phyloP scores from a whole-genome alignment of 2,797 vertebrate species.

The Xiphophorus birchmanni region DNA sequence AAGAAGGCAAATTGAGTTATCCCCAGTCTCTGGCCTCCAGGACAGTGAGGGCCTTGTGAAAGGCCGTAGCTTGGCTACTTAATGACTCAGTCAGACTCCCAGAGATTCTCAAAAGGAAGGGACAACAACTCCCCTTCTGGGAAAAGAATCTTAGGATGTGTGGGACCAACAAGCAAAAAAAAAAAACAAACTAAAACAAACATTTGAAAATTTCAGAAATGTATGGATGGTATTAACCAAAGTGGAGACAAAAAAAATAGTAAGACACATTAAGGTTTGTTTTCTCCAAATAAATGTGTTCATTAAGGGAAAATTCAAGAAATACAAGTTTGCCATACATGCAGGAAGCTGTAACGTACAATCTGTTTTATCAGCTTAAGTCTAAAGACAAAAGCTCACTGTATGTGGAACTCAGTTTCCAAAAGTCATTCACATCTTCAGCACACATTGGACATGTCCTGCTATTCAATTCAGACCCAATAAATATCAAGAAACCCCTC shows the following conservation, averaged over 20 bases:
- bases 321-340: neutral
- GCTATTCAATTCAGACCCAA: neutral
- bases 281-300: neutral
- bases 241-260: neutral
- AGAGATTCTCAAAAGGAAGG: slow-evolving; percentile 43
- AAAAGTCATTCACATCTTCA: neutral
- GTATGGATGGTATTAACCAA: neutral
- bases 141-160: slow-evolving; percentile 42
- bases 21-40: slow-evolving; percentile 53
- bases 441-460: neutral
- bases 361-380: neutral
- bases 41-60: slow-evolving; percentile 72
- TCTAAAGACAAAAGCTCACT: neutral
- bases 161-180: slow-evolving; percentile 8
- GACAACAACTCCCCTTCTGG: slow-evolving; percentile 42
- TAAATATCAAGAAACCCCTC: neutral
- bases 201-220: slow-evolving; percentile 17
- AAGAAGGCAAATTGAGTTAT: slow-evolving; percentile 70
- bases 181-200: neutral
- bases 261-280: neutral
- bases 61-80: slow-evolving; percentile 64
- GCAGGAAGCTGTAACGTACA: neutral
- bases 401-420: neutral
- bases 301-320: neutral
- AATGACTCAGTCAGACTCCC: slow-evolving; percentile 71